Base-by-base conservation (phyloP, 2,888 invertebrate species). In the Dryocosmus kuriphilus region DNA sequence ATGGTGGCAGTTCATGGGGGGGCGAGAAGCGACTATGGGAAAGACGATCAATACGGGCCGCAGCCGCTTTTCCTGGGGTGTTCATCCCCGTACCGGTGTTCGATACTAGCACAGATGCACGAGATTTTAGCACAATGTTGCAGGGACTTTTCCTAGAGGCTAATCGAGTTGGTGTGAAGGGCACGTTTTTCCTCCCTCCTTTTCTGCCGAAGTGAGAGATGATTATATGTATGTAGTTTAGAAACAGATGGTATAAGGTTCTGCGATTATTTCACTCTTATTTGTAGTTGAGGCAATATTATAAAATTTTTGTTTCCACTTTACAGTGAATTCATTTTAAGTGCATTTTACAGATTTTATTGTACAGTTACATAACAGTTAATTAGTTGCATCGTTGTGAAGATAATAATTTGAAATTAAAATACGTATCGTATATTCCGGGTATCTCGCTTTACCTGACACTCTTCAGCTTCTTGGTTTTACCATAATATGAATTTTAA, bases 41-140 rank as follows among this genome's bases (percentile, higher is more conserved):
- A 82, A 79, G 74, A 77, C 74, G 77, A 82, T 82, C 82, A 82
- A 82, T 82, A 82, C 80, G 77, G 67, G 75, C 78, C 81, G 71
- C 77, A 74, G 79, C 41, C 80, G 79, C 82, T 80, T 80, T 77
- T 77, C 80, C 78, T 57, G 65, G 24, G 71, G 71, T 71, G 24
- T 24, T 71, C 46, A 71, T 30, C 71, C 46, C 51, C 71, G 38
- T 22, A 24, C 24, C 35, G 35, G 30, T 35, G n/a, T n/a, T n/a
- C n/a, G n/a, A n/a, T n/a, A n/a, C n/a, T n/a, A n/a, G n/a, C 71
- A 51, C 71, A 71, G 51, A 71, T 67, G 38, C 41, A 19, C 5
- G 24, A 65, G 16, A 14, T 65, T 35, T 65, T 38, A 24, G 16
- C 24, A 57, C 24, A 57, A 57, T 57, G 24, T 5, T 57, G 5